Percentiles rank a stretch among this genome's conserved stretches.
These are phyloP conservation scores for Thamnaconus septentrionalis DNA, from an alignment of 2,113 vertebrate species.

Conservation along the genomic window DNA sequence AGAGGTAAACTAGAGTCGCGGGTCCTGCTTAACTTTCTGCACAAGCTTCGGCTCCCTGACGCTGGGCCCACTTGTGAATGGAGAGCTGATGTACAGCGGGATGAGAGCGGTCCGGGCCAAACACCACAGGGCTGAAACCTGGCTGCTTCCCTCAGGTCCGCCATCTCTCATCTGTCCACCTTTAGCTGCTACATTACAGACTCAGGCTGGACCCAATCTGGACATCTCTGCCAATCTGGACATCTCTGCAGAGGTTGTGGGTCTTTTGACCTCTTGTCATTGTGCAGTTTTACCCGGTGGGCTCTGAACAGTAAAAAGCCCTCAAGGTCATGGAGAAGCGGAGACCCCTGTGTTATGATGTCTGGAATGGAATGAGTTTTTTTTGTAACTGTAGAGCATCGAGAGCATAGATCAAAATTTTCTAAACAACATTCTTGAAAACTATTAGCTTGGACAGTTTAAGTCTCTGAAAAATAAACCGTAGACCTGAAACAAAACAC, in stretches of 20 bases:
- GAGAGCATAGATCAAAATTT: background rate
- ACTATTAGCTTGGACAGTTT: slow-evolving; percentile 1
- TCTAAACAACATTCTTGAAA: slow-evolving; percentile 14
- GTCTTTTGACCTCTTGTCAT: too few relatives aligned
- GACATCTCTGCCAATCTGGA: too few relatives aligned
- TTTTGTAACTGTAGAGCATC: background rate
- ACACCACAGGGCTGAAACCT: background rate
- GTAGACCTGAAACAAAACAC: too few relatives aligned
- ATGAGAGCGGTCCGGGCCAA: too few relatives aligned
- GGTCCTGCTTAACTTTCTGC: slow-evolving; percentile 1
- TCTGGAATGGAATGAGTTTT: slow-evolving; percentile 8
- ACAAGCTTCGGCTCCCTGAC: background rate
- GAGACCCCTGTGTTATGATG: slow-evolving; percentile 12
- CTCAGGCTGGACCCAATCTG: too few relatives aligned
- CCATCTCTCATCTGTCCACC: slow-evolving; percentile 26
- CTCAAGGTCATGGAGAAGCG: slow-evolving; percentile 7
- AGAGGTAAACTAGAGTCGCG: too few relatives aligned
- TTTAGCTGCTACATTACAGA: slow-evolving; percentile 16
- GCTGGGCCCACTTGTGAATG: too few relatives aligned
- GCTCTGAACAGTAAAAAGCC: slow-evolving; percentile 1
- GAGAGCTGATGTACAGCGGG: too few relatives aligned
- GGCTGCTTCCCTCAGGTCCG: background rate
- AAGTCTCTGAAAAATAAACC: slow-evolving; percentile 6
- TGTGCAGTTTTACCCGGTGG: background rate
- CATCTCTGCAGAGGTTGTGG: too few relatives aligned